Evolutionary conservation across 1,140 invertebrate species (phyloP).

Genomic region (Caenorhabditis latens): DNA sequence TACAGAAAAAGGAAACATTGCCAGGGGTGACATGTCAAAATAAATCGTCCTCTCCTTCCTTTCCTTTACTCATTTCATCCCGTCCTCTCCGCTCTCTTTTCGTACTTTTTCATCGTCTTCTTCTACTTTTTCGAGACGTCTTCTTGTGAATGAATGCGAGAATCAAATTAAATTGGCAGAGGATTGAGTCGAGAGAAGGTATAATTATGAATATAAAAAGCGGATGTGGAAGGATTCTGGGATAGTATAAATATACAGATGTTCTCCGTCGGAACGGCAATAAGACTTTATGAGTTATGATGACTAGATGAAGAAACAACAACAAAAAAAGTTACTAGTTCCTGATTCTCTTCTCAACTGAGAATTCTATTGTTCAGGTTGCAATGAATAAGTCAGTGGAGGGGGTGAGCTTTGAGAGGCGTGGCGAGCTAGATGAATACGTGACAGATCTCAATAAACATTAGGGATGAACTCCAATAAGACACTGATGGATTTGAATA

Average conservation of each 20-base stretch:
- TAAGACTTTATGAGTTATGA: too few relatives aligned
- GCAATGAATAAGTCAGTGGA: conserved; percentile 18
- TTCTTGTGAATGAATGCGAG: conserved; percentile 14
- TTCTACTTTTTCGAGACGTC: neutral
- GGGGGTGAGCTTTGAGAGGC: neutral
- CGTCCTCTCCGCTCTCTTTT: neutral
- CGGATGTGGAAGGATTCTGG: neutral
- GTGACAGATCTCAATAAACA: conserved; percentile 38
- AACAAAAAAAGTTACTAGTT: neutral
- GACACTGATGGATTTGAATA: neutral
- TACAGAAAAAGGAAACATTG: neutral
- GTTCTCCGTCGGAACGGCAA: too few relatives aligned
- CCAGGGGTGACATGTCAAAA: conserved; percentile 25
- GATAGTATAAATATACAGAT: too few relatives aligned
- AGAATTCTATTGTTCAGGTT: neutral
- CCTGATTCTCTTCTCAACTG: neutral
- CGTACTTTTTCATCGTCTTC: neutral
- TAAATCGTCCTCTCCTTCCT: conserved; percentile 17
- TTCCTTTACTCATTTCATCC: neutral
- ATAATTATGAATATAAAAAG: conserved; percentile 17
- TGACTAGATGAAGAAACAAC: neutral
- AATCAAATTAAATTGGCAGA: conserved; percentile 25
- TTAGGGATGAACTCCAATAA: neutral
- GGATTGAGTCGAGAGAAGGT: neutral
- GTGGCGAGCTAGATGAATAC: neutral